phyloP scores from a whole-genome alignment of 2,113 vertebrate genomes.

The Burhinus bistriatus region DNA sequence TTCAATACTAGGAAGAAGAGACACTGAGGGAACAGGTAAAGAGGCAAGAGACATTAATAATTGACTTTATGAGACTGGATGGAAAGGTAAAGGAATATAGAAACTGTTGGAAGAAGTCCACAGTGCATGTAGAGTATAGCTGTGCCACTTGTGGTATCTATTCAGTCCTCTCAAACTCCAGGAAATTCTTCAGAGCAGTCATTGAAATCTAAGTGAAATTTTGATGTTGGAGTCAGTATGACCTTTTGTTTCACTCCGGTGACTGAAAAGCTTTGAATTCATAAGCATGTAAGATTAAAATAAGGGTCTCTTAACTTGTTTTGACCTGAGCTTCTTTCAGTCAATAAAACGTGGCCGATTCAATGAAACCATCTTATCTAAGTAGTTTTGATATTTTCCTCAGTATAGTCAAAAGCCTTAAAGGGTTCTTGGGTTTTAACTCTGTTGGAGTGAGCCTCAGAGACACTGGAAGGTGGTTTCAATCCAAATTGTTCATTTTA shows the following conservation, averaged over 20 bases:
- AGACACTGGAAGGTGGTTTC: background rate
- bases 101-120: background rate
- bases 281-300: background rate
- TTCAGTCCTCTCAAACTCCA: background rate
- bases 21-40: background rate
- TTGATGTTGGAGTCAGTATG: background rate
- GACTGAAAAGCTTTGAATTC: background rate
- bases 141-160: fast-evolving
- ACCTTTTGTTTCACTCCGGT: background rate
- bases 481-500: background rate
- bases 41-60: background rate
- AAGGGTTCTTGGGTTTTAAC: background rate
- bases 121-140: fast-evolving
- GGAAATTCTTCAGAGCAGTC: background rate
- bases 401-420: background rate
- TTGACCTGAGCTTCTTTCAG: background rate
- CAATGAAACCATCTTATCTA: background rate
- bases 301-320: background rate
- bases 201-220: background rate
- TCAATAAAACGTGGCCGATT: background rate
- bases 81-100: background rate
- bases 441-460: background rate
- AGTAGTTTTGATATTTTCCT: background rate
- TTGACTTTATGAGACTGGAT: background rate
- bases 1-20: background rate